Percentiles rank a stretch among this genome's conserved stretches.
Conservation (phyloP, 1,140 invertebrate species). For the Ylistrum balloti region DNA sequence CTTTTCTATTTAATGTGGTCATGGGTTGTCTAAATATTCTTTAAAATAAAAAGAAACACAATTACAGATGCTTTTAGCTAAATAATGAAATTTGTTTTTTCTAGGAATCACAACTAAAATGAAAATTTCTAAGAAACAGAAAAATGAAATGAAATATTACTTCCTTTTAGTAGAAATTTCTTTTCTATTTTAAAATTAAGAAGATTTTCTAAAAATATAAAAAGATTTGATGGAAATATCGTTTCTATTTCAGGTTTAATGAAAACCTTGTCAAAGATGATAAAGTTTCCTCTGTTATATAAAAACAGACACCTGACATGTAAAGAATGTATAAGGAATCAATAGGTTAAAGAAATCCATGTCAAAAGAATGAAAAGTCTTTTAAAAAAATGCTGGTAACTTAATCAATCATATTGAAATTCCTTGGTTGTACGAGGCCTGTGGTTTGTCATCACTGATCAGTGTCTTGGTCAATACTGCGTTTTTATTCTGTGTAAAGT, state of each 20-base stretch:
- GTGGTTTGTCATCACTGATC: neutral
- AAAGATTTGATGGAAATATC: neutral
- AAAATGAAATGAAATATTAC: neutral
- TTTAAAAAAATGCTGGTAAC: neutral
- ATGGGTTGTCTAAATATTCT: neutral
- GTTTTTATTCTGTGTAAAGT: neutral
- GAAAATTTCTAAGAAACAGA: neutral
- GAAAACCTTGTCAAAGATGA: too few relatives aligned
- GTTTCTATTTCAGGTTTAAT: neutral
- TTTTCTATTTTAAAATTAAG: neutral
- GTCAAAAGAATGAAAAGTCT: too few relatives aligned
- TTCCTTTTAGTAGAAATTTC: neutral
- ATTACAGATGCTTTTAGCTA: neutral
- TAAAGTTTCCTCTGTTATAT: too few relatives aligned
- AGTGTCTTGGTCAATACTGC: neutral
- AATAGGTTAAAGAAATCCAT: too few relatives aligned
- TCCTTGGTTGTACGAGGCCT: neutral
- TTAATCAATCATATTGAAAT: slow-evolving; percentile 28
- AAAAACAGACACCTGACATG: too few relatives aligned
- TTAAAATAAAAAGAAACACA: neutral
- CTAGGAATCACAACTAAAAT: neutral
- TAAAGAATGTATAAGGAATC: too few relatives aligned
- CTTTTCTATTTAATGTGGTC: neutral
- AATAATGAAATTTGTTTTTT: neutral
- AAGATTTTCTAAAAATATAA: neutral